Conservation (phyloP, 2,888 invertebrate genomes). For the Hylaea fasciaria region DNA sequence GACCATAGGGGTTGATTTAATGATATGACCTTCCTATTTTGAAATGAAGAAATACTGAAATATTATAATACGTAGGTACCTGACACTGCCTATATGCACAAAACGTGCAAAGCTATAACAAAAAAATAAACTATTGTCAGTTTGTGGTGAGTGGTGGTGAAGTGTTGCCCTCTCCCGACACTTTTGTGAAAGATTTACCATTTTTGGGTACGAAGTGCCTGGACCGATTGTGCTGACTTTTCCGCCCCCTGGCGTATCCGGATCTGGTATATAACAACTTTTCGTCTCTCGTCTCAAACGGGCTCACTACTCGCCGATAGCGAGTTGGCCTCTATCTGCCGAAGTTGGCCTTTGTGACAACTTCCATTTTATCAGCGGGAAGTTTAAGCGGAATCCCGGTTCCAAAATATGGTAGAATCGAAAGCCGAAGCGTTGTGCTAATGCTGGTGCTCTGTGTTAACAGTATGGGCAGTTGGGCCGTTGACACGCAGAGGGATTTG, state of each 20-base stretch:
- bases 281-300: neutral
- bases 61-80: no score
- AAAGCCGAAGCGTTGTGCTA: slow-evolving; percentile 17
- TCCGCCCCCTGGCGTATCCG: no score
- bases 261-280: no score
- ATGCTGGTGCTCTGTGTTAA: neutral
- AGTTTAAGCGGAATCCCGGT: slow-evolving; percentile 44
- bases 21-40: no score
- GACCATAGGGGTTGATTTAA: no score
- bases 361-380: slow-evolving; percentile 67
- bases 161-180: no score
- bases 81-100: no score
- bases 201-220: neutral
- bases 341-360: slow-evolving; percentile 71
- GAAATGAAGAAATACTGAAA: no score
- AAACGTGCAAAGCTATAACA: no score
- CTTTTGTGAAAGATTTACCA: no score
- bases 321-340: slow-evolving; percentile 63
- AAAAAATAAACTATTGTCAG: no score
- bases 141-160: no score
- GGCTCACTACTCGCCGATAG: slow-evolving; percentile 46
- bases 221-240: neutral
- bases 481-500: neutral
- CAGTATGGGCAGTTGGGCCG: slow-evolving; percentile 12
- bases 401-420: slow-evolving; percentile 35